phyloP scores from a whole-genome alignment of 2,113 vertebrate genomes.

The crab-eating macaque (Macaca fascicularis) region DNA sequence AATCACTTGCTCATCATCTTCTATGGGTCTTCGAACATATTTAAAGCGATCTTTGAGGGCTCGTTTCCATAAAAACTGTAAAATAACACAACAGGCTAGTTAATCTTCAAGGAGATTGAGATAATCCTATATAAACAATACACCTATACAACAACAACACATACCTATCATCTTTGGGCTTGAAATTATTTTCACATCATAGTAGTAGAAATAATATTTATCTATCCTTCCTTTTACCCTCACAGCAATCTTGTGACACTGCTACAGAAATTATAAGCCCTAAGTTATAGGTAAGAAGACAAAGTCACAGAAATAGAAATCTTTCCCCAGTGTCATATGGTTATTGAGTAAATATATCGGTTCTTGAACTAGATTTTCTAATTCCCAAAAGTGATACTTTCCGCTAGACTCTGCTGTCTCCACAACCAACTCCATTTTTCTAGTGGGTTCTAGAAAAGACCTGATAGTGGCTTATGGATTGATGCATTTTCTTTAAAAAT shows the following conservation, averaged over 20 bases:
- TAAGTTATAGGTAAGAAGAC: slow-evolving; percentile 14
- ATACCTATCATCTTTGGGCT: neutral
- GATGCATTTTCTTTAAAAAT: neutral
- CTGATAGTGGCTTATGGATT: neutral
- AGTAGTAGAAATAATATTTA: neutral
- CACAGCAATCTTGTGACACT: neutral
- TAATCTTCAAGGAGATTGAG: neutral
- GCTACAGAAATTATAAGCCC: neutral
- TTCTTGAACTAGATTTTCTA: neutral
- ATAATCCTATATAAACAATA: neutral
- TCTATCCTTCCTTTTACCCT: neutral
- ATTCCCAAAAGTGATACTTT: neutral
- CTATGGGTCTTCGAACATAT: slow-evolving; percentile 84
- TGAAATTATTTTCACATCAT: slow-evolving; percentile 17
- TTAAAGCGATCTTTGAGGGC: slow-evolving; percentile 87
- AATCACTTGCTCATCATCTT: slow-evolving; percentile 85
- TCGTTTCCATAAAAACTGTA: slow-evolving; percentile 85
- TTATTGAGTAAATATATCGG: neutral
- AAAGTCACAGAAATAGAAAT: neutral
- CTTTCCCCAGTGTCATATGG: neutral
- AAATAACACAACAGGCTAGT: slow-evolving; percentile 3
- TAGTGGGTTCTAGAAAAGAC: neutral
- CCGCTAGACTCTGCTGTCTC: neutral
- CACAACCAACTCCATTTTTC: neutral
- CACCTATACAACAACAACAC: no score